Evolutionary conservation across 2,797 vertebrate species (phyloP).

Genomic region (Ctenosaura bakeri): DNA sequence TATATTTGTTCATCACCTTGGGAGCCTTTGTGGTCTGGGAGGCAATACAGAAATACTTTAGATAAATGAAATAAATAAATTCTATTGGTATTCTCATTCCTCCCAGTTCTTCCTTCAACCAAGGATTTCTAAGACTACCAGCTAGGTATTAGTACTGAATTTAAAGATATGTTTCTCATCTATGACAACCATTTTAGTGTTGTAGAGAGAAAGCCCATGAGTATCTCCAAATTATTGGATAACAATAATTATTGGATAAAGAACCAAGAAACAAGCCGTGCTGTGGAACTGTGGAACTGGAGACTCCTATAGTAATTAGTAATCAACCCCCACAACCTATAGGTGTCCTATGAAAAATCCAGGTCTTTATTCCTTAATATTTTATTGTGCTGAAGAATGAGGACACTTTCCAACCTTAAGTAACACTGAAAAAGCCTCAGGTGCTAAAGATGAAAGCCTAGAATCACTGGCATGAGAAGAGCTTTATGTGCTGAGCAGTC

Average conservation of each 20-base stretch:
- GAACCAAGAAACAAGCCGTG: neutral
- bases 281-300: conserved; percentile 27
- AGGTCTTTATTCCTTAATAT: conserved; percentile 44
- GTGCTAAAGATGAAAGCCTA: conserved; percentile 45
- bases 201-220: neutral
- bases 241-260: neutral
- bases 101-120: neutral
- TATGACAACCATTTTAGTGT: neutral
- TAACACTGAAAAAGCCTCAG: conserved; percentile 46
- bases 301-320: conserved; percentile 4
- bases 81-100: too few species aligned
- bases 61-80: too few species aligned
- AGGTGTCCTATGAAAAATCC: conserved; percentile 7
- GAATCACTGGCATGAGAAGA: conserved; percentile 30
- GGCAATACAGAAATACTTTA: too few species aligned
- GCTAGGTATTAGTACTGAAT: conserved; percentile 31
- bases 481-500: conserved; percentile 37
- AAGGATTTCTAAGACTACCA: conserved; percentile 28
- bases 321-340: neutral
- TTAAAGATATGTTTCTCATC: conserved; percentile 15
- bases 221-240: neutral
- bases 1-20: too few species aligned
- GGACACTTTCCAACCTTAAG: conserved; percentile 52
- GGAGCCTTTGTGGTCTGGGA: too few species aligned
- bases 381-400: conserved; percentile 49